phyloP scores from a whole-genome alignment of 2,797 vertebrate species.

The Denticeps clupeoides region DNA sequence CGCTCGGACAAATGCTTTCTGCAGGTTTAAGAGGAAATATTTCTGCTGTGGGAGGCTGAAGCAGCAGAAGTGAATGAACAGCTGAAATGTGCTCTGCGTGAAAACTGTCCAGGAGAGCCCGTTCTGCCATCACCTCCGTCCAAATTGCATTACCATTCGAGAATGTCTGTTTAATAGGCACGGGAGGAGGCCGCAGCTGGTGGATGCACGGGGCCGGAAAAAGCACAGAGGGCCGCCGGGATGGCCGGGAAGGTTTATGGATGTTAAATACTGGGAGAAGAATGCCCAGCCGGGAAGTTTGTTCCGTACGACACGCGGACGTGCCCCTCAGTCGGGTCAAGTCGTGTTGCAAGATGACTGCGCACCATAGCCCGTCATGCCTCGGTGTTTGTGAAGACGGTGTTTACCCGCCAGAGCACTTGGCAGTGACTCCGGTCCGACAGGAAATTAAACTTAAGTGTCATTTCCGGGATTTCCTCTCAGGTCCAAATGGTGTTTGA shows the following conservation, averaged over 20 bases:
- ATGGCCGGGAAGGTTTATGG: too few relatives aligned
- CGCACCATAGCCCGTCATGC: not conserved
- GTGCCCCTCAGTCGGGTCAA: too few relatives aligned
- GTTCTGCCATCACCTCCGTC: constrained; percentile 10
- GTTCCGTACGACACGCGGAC: too few relatives aligned
- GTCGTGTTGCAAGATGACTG: too few relatives aligned
- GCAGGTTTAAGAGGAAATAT: too few relatives aligned
- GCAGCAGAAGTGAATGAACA: too few relatives aligned
- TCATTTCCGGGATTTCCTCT: constrained; percentile 9
- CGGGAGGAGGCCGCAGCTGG: not conserved
- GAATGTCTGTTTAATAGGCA: constrained; percentile 1
- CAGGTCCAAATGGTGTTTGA: not conserved
- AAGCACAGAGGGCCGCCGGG: too few relatives aligned
- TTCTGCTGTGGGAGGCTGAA: too few relatives aligned
- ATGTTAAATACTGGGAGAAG: not conserved
- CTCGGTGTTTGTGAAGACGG: not conserved
- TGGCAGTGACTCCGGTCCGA: constrained; percentile 1
- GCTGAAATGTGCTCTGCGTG: too few relatives aligned
- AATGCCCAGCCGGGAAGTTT: not conserved
- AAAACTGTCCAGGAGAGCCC: too few relatives aligned
- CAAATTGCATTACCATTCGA: constrained; percentile 16
- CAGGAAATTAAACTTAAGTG: constrained; percentile 14
- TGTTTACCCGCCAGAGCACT: not conserved
- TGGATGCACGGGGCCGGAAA: too few relatives aligned
- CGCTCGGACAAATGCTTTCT: too few relatives aligned